These are phyloP conservation scores for Sciurus niger DNA, from an alignment of 2,113 vertebrate species.

Conservation along the genomic window DNA sequence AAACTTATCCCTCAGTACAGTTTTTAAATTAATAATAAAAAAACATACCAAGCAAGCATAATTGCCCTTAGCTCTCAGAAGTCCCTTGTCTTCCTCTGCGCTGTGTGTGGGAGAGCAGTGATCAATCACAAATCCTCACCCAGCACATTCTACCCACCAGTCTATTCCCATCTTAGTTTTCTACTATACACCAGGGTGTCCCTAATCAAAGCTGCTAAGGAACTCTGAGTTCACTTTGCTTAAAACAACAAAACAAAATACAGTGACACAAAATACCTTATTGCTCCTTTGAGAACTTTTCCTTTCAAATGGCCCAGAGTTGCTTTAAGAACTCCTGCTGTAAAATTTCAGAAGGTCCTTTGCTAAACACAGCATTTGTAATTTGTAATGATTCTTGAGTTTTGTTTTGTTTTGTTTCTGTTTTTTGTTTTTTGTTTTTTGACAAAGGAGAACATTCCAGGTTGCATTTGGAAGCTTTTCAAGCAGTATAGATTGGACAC, in stretches of 20 bases:
- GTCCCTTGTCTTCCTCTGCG: neutral
- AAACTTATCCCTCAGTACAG: neutral
- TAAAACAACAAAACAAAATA: constrained; percentile 67
- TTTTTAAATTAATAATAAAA: neutral
- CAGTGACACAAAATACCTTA: neutral
- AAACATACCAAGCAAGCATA: neutral
- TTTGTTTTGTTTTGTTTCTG: no score
- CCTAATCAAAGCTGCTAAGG: constrained; percentile 44
- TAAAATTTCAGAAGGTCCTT: constrained; percentile 26
- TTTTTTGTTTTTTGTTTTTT: neutral
- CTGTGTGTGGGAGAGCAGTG: neutral
- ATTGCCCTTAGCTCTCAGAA: neutral
- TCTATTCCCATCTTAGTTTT: neutral
- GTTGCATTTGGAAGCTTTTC: neutral
- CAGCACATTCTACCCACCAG: neutral
- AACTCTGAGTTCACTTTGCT: constrained; percentile 65
- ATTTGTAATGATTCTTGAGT: neutral
- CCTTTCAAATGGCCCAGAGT: neutral
- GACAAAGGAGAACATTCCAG: neutral
- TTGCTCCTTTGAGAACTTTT: constrained; percentile 47
- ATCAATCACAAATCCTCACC: neutral
- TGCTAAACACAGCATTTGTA: neutral
- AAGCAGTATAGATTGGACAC: neutral
- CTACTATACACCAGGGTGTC: neutral
- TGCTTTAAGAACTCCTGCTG: neutral